Evolutionary conservation across 2,113 vertebrate genomes (phyloP), one percentile per base, ranked within the genome.

Genomic region (Riparia riparia): DNA sequence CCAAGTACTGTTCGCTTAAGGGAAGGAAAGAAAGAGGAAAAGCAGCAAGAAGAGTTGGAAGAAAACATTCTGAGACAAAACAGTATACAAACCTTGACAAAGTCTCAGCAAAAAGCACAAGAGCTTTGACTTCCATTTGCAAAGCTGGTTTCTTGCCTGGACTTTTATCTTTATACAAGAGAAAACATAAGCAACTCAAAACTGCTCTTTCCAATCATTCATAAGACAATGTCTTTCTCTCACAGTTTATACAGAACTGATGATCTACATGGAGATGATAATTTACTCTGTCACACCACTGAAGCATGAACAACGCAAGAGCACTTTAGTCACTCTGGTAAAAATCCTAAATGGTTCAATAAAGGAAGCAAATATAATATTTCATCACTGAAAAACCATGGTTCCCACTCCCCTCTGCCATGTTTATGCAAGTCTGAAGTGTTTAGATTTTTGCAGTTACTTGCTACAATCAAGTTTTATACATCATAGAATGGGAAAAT

Each of bases 271-370:
- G 53, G 54, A 94, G 78, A 96, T 51, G 42, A 50, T 88, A 50
- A 96, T 95, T 69, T 80, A 50, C 31, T 69, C 22, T 92, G 93
- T 77, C 95, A 95, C 64, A 79, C 37, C 53, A 91, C 1, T 81
- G 68, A 95, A 68, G 91, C 72, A 58, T 95, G 87, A 95, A 93
- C 50, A 92, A 42, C 2, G 0, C 44, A 73, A 61, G 20, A 84
- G 79, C 68, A 81, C 71, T 94, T 86, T 5, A 77, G n/a, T 68
- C 28, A 18, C 18, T 65, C 56, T 16, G 19, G 44, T 68, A 80
- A 85, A 78, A 88, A 64, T 37, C 21, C 6, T 79, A 68, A 79
- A 74, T 18, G 18, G 28, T 42, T 86, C 76, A 53, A 51, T 64
- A 79, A 57, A 80, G 18, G 24, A 82, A 60, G 7, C 4, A 78